These are phyloP conservation scores for Habroteleia sp. DNA, from an alignment of 2,888 invertebrate genomes.

Conservation along the genomic window DNA sequence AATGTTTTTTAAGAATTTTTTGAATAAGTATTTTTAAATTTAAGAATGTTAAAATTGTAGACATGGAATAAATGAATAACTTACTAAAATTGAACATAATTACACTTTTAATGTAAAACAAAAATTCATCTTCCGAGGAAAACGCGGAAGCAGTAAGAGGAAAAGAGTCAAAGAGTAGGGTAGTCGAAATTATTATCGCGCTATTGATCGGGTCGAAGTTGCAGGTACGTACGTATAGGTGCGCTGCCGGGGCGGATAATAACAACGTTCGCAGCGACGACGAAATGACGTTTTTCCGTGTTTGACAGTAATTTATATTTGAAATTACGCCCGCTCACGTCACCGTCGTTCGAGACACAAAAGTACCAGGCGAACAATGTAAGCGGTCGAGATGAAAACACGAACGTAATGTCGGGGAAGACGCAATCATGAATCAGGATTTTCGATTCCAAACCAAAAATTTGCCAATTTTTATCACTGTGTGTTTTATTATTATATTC, in stretches of 20 bases:
- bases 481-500: too few relatives aligned
- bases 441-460: too few relatives aligned
- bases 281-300: conserved; percentile 75
- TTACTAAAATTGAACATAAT: not conserved
- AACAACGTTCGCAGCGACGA: conserved; percentile 69
- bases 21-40: too few relatives aligned
- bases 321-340: conserved; percentile 73
- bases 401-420: conserved; percentile 19
- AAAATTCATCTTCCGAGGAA: conserved; percentile 31
- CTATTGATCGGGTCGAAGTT: conserved; percentile 62
- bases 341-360: conserved; percentile 63
- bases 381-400: conserved; percentile 50
- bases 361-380: conserved; percentile 51
- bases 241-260: conserved; percentile 67
- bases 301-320: conserved; percentile 72
- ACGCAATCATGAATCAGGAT: conserved; percentile 38
- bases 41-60: too few relatives aligned
- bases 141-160: conserved; percentile 17
- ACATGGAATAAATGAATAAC: too few relatives aligned
- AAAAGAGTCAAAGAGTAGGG: conserved; percentile 46
- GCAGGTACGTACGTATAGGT: conserved; percentile 61
- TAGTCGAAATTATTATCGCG: conserved; percentile 58
- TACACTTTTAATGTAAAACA: conserved; percentile 2
- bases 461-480: too few relatives aligned
- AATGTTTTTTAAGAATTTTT: too few relatives aligned